Evolutionary conservation across 2,888 invertebrate species (phyloP).

Genomic region (Unio pictorum): DNA sequence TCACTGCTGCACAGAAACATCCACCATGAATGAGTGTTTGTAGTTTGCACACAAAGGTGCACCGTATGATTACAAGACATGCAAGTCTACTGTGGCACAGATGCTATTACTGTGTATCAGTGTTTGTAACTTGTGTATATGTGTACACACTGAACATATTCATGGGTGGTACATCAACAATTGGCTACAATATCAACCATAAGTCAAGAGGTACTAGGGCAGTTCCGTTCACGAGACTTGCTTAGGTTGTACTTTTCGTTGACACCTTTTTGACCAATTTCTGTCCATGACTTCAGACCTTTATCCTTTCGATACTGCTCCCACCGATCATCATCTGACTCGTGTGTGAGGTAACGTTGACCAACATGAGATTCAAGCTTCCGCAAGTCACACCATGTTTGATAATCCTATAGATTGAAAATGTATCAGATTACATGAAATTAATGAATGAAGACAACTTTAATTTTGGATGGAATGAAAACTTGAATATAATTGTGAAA

Average conservation of each 20-base stretch:
- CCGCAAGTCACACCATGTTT: constrained; percentile 95
- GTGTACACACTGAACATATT: too few relatives aligned
- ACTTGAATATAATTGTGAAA: neutral
- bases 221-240: constrained; percentile 57
- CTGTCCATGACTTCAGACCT: constrained; percentile 68
- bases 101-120: too few relatives aligned
- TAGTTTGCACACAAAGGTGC: too few relatives aligned
- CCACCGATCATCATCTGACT: constrained; percentile 95
- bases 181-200: constrained; percentile 13
- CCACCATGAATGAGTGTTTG: too few relatives aligned
- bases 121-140: too few relatives aligned
- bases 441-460: neutral
- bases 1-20: too few relatives aligned
- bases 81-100: too few relatives aligned
- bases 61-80: too few relatives aligned
- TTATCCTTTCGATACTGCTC: constrained; percentile 76
- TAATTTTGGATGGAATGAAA: neutral
- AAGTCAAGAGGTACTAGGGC: constrained; percentile 44
- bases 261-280: constrained; percentile 67
- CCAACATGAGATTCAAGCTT: constrained; percentile 84
- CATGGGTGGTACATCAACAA: too few relatives aligned
- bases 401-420: constrained; percentile 79
- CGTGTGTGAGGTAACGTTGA: constrained; percentile 89
- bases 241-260: constrained; percentile 62
- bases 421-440: neutral